These are phyloP conservation scores for Macrostomum cliftonense DNA, from an alignment of 2,888 invertebrate species.

Conservation along the genomic window DNA sequence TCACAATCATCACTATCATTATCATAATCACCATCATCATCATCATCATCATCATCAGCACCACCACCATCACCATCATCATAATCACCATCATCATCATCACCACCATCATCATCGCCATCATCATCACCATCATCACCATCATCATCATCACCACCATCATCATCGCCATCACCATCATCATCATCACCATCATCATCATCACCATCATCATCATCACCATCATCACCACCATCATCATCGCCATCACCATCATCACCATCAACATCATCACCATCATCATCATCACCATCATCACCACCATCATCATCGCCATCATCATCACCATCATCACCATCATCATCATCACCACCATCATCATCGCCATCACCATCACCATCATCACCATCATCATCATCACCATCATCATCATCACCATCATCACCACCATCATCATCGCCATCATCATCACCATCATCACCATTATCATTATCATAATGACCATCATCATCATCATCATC, in stretches of 20 bases:
- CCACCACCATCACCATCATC: conserved; percentile 19
- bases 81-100: conserved; percentile 14
- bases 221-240: conserved; percentile 17
- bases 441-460: conserved; percentile 15
- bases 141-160: too few species aligned
- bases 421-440: too few species aligned
- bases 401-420: conserved; percentile 39
- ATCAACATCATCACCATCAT: conserved; percentile 23
- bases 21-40: too few species aligned
- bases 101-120: not conserved
- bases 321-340: conserved; percentile 40
- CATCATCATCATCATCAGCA: conserved; percentile 14
- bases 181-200: conserved; percentile 30
- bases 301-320: conserved; percentile 15
- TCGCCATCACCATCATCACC: conserved; percentile 16
- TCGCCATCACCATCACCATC: conserved; percentile 15
- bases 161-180: conserved; percentile 16
- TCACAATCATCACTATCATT: conserved; percentile 21
- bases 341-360: not conserved
- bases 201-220: too few species aligned
- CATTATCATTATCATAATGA: conserved; percentile 29
- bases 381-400: not conserved
- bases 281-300: too few species aligned
- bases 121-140: conserved; percentile 35
- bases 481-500: not conserved